phyloP scores from a whole-genome alignment of 2,797 vertebrate genomes.

The Arnoldichthys spilopterus region DNA sequence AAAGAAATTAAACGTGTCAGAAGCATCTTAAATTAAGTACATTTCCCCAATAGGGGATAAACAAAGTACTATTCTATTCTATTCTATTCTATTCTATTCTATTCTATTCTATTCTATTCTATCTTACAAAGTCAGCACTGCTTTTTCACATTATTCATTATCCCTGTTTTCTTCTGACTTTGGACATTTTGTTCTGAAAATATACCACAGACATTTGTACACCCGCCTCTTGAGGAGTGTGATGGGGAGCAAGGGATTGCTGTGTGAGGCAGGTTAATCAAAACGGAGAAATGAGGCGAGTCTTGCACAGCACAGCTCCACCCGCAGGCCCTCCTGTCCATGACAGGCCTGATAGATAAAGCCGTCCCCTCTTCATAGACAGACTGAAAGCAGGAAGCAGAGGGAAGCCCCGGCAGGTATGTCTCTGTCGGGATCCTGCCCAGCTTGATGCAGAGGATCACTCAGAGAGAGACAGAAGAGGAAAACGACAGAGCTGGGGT shows the following conservation, averaged over 20 bases:
- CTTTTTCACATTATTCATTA: not conserved
- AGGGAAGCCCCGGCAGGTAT: constrained; percentile 41
- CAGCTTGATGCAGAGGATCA: constrained; percentile 17
- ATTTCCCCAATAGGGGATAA: too few relatives aligned
- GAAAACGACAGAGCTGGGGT: constrained; percentile 62
- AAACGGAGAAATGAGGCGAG: constrained; percentile 80
- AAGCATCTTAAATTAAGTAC: too few relatives aligned
- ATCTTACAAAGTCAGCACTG: too few relatives aligned
- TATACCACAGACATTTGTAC: constrained; percentile 14
- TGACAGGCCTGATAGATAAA: constrained; percentile 81
- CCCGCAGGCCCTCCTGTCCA: constrained; percentile 68
- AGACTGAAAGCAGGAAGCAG: constrained; percentile 50
- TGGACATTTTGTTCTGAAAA: not conserved
- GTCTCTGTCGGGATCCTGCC: constrained; percentile 41
- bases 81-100: too few relatives aligned
- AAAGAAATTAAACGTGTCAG: too few relatives aligned
- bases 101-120: too few relatives aligned
- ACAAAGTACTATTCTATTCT: too few relatives aligned
- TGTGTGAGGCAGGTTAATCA: constrained; percentile 72
- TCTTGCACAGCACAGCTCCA: constrained; percentile 71
- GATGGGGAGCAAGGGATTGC: constrained; percentile 46
- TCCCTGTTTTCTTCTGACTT: not conserved
- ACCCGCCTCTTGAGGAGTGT: constrained; percentile 42
- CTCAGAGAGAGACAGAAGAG: constrained; percentile 29
- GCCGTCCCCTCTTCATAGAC: constrained; percentile 53